Conservation (phyloP, 37 sponge, comb jelly and placozoan genomes). For the Ephydatia muelleri region DNA sequence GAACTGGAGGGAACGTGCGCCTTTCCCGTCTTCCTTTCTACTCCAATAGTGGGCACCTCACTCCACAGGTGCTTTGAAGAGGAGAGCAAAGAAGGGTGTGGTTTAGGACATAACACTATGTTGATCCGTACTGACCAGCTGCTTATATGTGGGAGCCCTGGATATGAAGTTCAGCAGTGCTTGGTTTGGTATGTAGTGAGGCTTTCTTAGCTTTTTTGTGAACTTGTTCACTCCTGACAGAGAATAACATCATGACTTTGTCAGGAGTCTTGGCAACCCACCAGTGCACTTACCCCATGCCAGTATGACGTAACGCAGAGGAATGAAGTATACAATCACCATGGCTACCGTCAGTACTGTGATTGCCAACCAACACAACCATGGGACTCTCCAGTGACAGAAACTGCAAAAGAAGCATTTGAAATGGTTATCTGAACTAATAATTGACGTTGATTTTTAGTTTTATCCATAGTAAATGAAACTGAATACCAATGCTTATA, state of each 20-base stretch:
- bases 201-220: conserved; percentile 77
- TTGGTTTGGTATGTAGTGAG: conserved; percentile 84
- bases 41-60: too few species aligned
- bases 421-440: neutral
- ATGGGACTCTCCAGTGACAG: conserved; percentile 91
- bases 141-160: conserved; percentile 71
- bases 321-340: conserved; percentile 70
- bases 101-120: too few species aligned
- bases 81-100: too few species aligned
- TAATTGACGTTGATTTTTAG: too few species aligned
- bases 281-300: too few species aligned
- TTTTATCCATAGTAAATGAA: too few species aligned
- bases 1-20: too few species aligned
- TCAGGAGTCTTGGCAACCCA: neutral
- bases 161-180: conserved; percentile 90
- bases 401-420: conserved; percentile 46
- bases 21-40: too few species aligned
- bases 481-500: too few species aligned
- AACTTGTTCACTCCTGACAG: conserved; percentile 87
- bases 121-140: conserved; percentile 69
- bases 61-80: too few species aligned
- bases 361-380: conserved; percentile 79
- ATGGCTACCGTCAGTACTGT: conserved; percentile 41
- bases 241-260: neutral
- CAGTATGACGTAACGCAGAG: too few species aligned